Conservation (phyloP, 2,888 invertebrate species). For the Horisme vitalbata region DNA sequence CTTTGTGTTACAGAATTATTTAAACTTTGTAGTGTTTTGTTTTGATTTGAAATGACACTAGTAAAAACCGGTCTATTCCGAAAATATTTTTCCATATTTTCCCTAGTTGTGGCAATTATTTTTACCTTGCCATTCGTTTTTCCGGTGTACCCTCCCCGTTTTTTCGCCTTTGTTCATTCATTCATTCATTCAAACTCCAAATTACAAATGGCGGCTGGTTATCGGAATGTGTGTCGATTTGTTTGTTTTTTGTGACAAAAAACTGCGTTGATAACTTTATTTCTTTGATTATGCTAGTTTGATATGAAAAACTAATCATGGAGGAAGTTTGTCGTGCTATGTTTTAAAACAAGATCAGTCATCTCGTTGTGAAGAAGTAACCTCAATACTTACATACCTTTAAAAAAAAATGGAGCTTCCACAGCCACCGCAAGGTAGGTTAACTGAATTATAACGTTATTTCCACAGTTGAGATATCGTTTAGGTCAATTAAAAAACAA, state of each 20-base stretch:
- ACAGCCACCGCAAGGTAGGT: slow-evolving; percentile 85
- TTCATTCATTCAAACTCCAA: slow-evolving; percentile 9
- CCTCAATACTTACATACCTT: slow-evolving; percentile 55
- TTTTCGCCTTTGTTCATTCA: not conserved
- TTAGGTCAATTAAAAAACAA: not conserved
- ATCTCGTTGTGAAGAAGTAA: slow-evolving; percentile 43
- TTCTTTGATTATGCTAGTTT: not conserved
- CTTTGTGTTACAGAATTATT: no score
- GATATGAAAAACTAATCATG: slow-evolving; percentile 8
- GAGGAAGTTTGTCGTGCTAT: slow-evolving; percentile 1
- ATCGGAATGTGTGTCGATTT: slow-evolving; percentile 33
- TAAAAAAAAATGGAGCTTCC: slow-evolving; percentile 74
- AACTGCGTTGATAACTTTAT: slow-evolving; percentile 13
- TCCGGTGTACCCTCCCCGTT: not conserved
- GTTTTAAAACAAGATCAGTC: not conserved
- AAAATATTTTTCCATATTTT: no score
- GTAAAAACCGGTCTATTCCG: slow-evolving; percentile 23
- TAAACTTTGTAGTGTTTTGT: not conserved
- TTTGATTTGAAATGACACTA: not conserved
- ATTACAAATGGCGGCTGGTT: slow-evolving; percentile 49
- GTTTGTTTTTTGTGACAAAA: slow-evolving; percentile 25
- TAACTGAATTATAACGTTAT: not conserved
- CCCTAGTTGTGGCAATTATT: no score
- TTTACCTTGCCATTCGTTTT: slow-evolving; percentile 10
- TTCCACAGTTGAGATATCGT: not conserved